Evolutionary conservation across 2,797 vertebrate species (phyloP).

Genomic region (Staurois parvus): DNA sequence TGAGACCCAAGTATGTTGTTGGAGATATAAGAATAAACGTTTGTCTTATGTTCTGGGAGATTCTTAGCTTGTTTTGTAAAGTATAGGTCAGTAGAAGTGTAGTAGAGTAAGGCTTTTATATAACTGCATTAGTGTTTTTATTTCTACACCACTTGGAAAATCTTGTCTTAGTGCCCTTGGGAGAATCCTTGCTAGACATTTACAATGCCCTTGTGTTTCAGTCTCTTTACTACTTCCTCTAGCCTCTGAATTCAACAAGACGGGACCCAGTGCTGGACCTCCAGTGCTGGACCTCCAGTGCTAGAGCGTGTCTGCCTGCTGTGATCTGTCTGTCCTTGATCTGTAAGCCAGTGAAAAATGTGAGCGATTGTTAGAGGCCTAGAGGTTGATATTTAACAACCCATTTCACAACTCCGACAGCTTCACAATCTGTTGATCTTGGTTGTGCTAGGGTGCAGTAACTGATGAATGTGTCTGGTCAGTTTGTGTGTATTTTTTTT

Average conservation of each 20-base stretch:
- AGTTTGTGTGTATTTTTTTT: neutral
- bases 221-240: neutral
- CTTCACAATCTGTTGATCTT: neutral
- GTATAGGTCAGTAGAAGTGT: no score
- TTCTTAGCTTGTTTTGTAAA: no score
- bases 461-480: neutral
- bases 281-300: no score
- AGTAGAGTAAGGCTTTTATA: no score
- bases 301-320: neutral
- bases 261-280: neutral
- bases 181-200: neutral
- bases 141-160: neutral
- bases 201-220: slow-evolving; percentile 3
- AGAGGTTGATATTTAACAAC: neutral
- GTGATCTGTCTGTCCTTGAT: slow-evolving; percentile 10
- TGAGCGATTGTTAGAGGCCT: neutral
- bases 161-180: slow-evolving; percentile 8
- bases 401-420: neutral
- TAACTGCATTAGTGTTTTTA: no score
- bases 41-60: no score
- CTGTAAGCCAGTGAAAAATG: neutral
- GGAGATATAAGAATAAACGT: no score
- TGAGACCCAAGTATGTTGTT: no score
- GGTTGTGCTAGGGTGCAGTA: no score
- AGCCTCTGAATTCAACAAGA: neutral